A percentile compares a stretch with the other conserved stretches of the same genome.
These are phyloP conservation scores for Belonocnema kinseyi DNA, from an alignment of 1,140 invertebrate species.

Conservation along the genomic window DNA sequence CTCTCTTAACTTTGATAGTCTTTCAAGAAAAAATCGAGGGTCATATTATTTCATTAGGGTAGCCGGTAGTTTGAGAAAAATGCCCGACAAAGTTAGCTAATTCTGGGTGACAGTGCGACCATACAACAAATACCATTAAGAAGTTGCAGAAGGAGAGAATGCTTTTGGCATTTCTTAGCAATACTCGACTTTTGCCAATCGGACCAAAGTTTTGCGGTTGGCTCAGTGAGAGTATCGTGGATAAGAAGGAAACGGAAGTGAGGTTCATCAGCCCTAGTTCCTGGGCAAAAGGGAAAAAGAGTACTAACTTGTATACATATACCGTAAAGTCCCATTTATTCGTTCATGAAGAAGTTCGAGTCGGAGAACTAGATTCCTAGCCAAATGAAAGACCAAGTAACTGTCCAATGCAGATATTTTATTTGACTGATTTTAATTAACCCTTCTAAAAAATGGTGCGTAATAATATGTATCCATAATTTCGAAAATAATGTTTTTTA, in stretches of 20 bases:
- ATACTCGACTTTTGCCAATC: slow-evolving; percentile 34
- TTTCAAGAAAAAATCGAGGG: background rate
- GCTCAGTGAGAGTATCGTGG: slow-evolving; percentile 1
- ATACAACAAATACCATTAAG: slow-evolving; percentile 39
- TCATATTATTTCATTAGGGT: slow-evolving; percentile 39
- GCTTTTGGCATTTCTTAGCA: slow-evolving; percentile 28
- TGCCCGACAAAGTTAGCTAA: slow-evolving; percentile 40
- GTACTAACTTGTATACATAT: slow-evolving; percentile 10
- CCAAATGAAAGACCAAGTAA: background rate
- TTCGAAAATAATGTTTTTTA: no score
- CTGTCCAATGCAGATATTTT: background rate
- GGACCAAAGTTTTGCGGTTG: slow-evolving; percentile 36
- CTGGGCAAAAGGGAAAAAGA: background rate
- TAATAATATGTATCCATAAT: no score
- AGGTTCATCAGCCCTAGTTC: background rate
- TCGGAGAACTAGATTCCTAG: background rate
- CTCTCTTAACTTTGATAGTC: background rate
- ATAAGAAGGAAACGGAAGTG: slow-evolving; percentile 2
- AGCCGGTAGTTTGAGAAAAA: slow-evolving; percentile 20
- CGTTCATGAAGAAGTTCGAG: background rate
- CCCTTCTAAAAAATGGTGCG: no score
- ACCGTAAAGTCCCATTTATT: background rate
- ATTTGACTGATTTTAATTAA: no score
- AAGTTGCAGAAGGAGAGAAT: slow-evolving; percentile 32
- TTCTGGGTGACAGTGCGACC: slow-evolving; percentile 32